Percentiles rank a stretch among this genome's conserved stretches.
These are phyloP conservation scores for Barnardius zonarius DNA, from an alignment of 2,113 vertebrate genomes.

Conservation along the genomic window DNA sequence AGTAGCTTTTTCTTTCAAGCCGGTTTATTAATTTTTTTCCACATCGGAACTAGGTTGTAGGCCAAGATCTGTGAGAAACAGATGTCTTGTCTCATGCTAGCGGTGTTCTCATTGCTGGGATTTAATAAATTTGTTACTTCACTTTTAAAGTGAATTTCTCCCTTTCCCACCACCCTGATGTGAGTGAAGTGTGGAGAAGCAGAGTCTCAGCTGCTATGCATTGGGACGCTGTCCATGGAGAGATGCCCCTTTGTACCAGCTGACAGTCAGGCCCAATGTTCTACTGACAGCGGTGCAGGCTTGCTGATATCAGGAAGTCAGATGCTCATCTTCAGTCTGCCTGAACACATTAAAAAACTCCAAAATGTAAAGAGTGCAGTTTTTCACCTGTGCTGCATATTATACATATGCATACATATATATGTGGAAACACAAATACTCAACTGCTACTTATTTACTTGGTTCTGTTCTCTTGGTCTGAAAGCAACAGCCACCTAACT, in stretches of 20 bases:
- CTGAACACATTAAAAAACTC: neutral
- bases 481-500: neutral
- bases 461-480: neutral
- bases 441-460: neutral
- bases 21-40: neutral
- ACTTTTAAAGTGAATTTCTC: neutral
- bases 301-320: neutral
- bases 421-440: neutral
- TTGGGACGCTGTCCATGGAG: neutral
- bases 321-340: neutral
- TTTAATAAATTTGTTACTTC: constrained; percentile 26
- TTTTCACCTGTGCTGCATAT: accelerated
- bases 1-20: neutral
- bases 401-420: neutral
- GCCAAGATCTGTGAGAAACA: constrained; percentile 37
- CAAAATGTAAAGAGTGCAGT: neutral
- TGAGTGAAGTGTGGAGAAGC: neutral
- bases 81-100: neutral
- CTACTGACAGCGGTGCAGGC: neutral
- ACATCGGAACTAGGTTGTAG: neutral
- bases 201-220: neutral
- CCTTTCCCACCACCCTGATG: accelerated
- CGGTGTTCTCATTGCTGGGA: neutral
- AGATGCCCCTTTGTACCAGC: neutral
- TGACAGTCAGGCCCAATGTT: neutral